Percentiles rank a stretch among this genome's conserved stretches.
Evolutionary conservation across 2,888 invertebrate genomes (phyloP).

Genomic region (Drosophila yooni): DNA sequence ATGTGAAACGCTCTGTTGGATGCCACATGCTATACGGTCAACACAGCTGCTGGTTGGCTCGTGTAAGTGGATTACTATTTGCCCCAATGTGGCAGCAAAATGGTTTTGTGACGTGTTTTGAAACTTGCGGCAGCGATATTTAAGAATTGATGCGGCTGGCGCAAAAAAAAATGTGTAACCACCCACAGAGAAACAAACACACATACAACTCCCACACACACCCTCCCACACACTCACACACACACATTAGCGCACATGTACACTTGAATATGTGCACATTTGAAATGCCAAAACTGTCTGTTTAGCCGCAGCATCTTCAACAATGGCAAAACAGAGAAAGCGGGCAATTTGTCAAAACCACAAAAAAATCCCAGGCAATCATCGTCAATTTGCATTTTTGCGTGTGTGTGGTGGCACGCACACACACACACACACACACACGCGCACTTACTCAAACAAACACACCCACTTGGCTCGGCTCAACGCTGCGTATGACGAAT

Average conservation of each 20-base stretch:
- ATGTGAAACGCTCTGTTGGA: constrained; percentile 25
- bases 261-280: constrained; percentile 42
- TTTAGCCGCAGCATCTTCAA: constrained; percentile 54
- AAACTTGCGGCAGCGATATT: constrained; percentile 42
- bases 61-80: constrained; percentile 6
- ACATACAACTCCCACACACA: constrained; percentile 13
- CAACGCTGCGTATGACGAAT: constrained; percentile 61
- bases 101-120: constrained; percentile 14
- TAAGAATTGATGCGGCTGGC: constrained; percentile 52
- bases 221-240: constrained; percentile 21
- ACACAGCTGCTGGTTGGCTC: constrained; percentile 6
- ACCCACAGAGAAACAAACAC: constrained; percentile 12
- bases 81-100: constrained; percentile 19
- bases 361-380: constrained; percentile 70
- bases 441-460: neutral
- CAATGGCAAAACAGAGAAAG: constrained; percentile 61
- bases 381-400: constrained; percentile 69
- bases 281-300: constrained; percentile 62
- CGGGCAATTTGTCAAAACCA: constrained; percentile 69
- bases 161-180: constrained; percentile 21
- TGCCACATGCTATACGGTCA: constrained; percentile 15
- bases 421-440: constrained; percentile 7
- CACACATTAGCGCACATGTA: constrained; percentile 10
- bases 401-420: constrained; percentile 13
- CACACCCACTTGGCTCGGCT: constrained; percentile 7